Base-by-base conservation (phyloP, 2,888 invertebrate genomes). In the Laspeyria flexula region DNA sequence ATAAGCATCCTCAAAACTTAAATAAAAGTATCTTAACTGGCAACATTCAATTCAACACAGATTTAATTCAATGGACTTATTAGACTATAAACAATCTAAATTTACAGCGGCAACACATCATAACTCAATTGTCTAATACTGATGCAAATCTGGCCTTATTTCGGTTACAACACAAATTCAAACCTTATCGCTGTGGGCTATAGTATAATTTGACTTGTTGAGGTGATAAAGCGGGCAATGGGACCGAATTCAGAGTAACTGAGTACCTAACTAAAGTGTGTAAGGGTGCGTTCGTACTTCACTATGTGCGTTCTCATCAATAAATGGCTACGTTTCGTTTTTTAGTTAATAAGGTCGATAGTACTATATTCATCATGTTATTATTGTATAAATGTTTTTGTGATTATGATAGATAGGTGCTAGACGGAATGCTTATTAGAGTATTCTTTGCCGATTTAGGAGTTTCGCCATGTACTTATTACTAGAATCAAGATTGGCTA, bases 121-220 rank as follows among this genome's bases (percentile, higher is more conserved):
- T 64, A 75, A 72, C 60, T 65, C 75, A 73, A 76, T 77, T 77
- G 74, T 65, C 67, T 60, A 71, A 72, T 55, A 62, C 59, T 53
- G 65, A 75, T 69, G 74, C 65, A 72, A 75, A 73, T 67, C 57
- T 74, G 75, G 71, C 74, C 77, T 61, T 60, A 65, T 66, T 76
- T 51, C 18, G 1, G 11, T 27, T 2, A 10, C 0, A 11, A 10
- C 5, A 44, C 1, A 0, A 40, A 30, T 41, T 12, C 27, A n/a
- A 37, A 10, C 40, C 13, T 21, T 45, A 45, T 29, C 7, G 5
- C 7, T 25, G 3, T 25, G 7, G 5, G 25, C 7, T 25, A 25
- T 1, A 7, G 25, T 25, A 25, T 25, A 25, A 6, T 7, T 25
- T 25, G 6, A 7, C 25, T 6, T 1, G 9, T 1, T 6, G 16